Conservation (phyloP, 2,888 invertebrate species). For the Ferdinandea cuprea region DNA sequence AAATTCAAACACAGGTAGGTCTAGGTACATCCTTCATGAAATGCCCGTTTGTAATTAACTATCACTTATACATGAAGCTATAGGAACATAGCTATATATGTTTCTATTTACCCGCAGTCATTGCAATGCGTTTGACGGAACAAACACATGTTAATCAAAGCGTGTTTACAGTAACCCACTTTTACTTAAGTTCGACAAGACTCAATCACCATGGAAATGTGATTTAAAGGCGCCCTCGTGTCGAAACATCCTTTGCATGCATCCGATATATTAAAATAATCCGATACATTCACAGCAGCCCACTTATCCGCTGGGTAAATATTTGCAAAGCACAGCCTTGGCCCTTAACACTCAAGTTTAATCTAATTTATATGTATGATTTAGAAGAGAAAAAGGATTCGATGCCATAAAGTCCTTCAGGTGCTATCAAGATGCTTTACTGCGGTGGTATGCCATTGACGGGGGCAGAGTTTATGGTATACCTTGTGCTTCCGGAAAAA, state of each 20-base stretch:
- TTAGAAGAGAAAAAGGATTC: slow-evolving; percentile 42
- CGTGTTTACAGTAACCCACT: too few species aligned
- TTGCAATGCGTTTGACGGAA: too few species aligned
- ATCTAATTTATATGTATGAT: slow-evolving; percentile 50
- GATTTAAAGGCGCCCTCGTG: slow-evolving; percentile 3
- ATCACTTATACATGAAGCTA: too few species aligned
- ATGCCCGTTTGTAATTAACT: too few species aligned
- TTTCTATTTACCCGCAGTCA: too few species aligned
- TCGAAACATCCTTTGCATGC: neutral
- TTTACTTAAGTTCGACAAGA: too few species aligned
- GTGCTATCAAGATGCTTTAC: slow-evolving; percentile 35
- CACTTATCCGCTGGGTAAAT: slow-evolving; percentile 24
- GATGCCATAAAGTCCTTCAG: slow-evolving; percentile 39
- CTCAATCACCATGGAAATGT: neutral
- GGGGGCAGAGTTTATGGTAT: slow-evolving; percentile 30
- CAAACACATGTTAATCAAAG: too few species aligned
- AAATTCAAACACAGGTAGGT: too few species aligned
- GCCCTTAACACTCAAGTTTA: slow-evolving; percentile 7
- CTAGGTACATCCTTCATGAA: too few species aligned
- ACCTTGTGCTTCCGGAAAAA: slow-evolving; percentile 30
- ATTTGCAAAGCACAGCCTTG: slow-evolving; percentile 3
- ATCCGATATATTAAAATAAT: slow-evolving; percentile 15
- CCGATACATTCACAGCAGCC: neutral
- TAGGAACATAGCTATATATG: too few species aligned
- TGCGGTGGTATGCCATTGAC: slow-evolving; percentile 39